Base-by-base conservation (phyloP, 2,888 invertebrate genomes). In the Rhabditophanes sp. region DNA sequence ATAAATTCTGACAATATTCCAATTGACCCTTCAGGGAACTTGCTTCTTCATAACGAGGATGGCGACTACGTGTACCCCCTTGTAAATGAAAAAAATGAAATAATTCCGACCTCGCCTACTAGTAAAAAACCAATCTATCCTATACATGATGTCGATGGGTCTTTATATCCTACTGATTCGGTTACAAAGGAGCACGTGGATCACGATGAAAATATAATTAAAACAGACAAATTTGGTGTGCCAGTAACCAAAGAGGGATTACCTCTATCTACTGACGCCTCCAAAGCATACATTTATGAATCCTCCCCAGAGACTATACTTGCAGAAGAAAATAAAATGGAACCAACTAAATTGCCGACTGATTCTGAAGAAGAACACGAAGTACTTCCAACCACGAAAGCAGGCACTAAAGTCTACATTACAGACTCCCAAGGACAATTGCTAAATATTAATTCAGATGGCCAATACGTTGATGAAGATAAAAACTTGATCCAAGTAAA, bases 11-110 rank as follows among this genome's bases (percentile, higher is more conserved):
- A 47, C 5, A 53, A 50, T 5, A 27, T 31, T 9, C 55, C 55
- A 11, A 12, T 50, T 7, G 47, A 41, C 7, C 53, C 54, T 8
- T 44, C 46, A 8, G 53, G 52, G 4, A 35, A 46, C 3, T 27
- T 34, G 11, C 32, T 60, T 19, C 34, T 40, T 21, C 45, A 48
- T 25, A 52, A 56, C 35, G 39, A 44, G 3, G 38, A 56, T 9
- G 53, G 50, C 9, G 47, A 53, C 14, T 59, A 48, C 46, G 31
- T 55, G 7, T 60, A 58, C 36, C 56, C 52, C 30, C 44, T 31
- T 34, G 42, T 60, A 16, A 52, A 55, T 37, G 45, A 44, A 23
- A n/a, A n/a, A n/a, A n/a, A n/a, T n/a, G n/a, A n/a, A n/a, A n/a
- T n/a, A n/a, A n/a, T n/a, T n/a, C n/a, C n/a, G n/a, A n/a, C n/a